Percentiles rank a stretch among this genome's conserved stretches.
Conservation (phyloP, 2,888 invertebrate species). For the Lissonota sp. region DNA sequence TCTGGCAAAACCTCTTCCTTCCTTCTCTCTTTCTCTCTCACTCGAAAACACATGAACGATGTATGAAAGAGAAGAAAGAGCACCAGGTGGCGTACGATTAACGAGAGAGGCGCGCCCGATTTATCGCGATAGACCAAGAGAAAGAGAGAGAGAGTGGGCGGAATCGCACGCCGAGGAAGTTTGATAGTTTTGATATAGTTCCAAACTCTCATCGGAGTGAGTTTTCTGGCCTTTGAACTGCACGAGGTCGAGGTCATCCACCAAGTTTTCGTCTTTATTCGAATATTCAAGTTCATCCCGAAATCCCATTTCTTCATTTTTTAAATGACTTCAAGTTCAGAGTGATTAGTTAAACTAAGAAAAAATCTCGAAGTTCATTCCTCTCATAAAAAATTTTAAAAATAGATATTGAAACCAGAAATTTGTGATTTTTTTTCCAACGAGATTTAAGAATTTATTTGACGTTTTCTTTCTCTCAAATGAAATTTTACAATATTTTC, state of each 20-base stretch:
- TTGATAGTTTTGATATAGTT: conserved; percentile 47
- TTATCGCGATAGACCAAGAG: conserved; percentile 50
- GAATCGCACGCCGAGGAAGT: conserved; percentile 44
- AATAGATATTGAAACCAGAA: no score
- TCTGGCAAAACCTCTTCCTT: conserved; percentile 25
- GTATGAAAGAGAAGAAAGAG: conserved; percentile 48
- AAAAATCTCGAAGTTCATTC: no score
- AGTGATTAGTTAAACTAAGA: no score
- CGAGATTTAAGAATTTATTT: no score
- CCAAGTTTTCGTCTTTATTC: conserved; percentile 10
- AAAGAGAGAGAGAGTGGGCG: conserved; percentile 61
- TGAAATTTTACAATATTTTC: no score
- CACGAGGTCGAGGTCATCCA: conserved; percentile 37
- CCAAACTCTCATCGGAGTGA: conserved; percentile 39
- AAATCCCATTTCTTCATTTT: neutral
- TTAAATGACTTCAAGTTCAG: no score
- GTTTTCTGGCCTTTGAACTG: conserved; percentile 6
- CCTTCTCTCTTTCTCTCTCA: conserved; percentile 47
- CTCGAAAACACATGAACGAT: conserved; percentile 38
- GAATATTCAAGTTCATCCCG: conserved; percentile 2
- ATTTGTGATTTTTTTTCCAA: no score
- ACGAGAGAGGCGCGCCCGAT: conserved; percentile 63
- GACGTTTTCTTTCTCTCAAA: no score
- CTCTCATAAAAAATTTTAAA: no score
- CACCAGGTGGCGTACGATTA: conserved; percentile 65